Base-by-base conservation (phyloP, 2,113 vertebrate species). In the Formicarius rufipectus region DNA sequence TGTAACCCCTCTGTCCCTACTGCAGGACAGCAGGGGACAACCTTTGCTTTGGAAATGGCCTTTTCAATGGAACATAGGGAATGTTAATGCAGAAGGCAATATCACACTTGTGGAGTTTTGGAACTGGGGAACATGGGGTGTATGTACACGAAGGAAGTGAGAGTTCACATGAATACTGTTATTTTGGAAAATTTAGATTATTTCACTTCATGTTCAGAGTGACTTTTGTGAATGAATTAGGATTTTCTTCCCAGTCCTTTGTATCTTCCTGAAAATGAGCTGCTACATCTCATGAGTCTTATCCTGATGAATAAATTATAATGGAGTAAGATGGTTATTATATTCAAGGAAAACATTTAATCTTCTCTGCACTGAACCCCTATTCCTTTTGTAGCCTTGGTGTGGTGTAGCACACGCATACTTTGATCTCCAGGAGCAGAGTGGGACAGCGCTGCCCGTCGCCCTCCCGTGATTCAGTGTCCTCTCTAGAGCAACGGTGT, bases 341-440 rank as follows among this genome's bases (percentile, higher is more conserved):
- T 68, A n/a, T 93, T 90, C 39, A 90, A 94, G 89, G 37, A 74
- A 87, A 94, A 55, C 56, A n/a, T 87, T 93, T 92, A 90, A 84
- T 95, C 72, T 96, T 84, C 81, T 90, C 85, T 95, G 68, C 74
- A 78, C 92, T 96, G 96, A 94, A 96, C 66, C 76, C 83, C 9
- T 96, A 49, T 93, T 96, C 92, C 93, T 96, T 95, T 96, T 97
- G 88, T 96, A 93, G 95, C 94, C 42, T 85, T 92, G 64, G 17
- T 80, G 91, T 56, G 74, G 81, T 89, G 86, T 96, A 96, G 96
- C 88, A 72, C 92, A 35, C 23, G 22, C 72, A 12, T 40, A 27
- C 92, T 93, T 82, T 96, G 95, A 96, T 95, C 93, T 94, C 60
- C 95, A 96, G 96, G 94, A 97, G 91, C 95, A 91, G 91, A 95